Evolutionary conservation across 2,113 vertebrate species (phyloP).

Genomic region (Gambusia holbrooki): DNA sequence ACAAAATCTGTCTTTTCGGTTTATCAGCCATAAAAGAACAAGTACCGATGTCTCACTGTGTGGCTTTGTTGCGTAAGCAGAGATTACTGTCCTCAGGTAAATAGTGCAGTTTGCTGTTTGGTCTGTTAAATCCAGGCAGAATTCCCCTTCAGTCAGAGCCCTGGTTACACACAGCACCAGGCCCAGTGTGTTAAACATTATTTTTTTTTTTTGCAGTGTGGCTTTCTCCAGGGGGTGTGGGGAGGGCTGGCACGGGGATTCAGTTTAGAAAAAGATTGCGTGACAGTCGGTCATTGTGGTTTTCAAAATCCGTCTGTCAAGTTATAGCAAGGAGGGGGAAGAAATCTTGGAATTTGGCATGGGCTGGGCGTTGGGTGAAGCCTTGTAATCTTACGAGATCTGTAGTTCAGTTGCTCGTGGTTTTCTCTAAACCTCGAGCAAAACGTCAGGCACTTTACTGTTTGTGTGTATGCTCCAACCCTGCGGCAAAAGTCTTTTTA

Average conservation of each 20-base stretch:
- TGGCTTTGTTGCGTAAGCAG: conserved; percentile 59
- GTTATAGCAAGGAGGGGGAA: conserved; percentile 41
- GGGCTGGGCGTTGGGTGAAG: conserved; percentile 23
- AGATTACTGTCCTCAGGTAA: conserved; percentile 65
- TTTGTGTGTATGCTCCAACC: conserved; percentile 44
- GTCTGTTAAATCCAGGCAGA: conserved; percentile 41
- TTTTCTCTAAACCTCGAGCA: conserved; percentile 41
- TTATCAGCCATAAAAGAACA: not conserved
- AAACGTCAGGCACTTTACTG: conserved; percentile 47
- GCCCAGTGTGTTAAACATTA: conserved; percentile 40
- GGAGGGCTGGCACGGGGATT: conserved; percentile 38
- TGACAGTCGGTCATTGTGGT: conserved; percentile 65
- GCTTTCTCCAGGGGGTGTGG: conserved; percentile 28
- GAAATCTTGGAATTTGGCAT: conserved; percentile 57
- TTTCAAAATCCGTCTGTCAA: conserved; percentile 60
- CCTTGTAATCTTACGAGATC: conserved; percentile 58
- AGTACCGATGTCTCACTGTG: conserved; percentile 53
- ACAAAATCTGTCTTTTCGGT: not conserved
- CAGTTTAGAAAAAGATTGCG: conserved; percentile 60
- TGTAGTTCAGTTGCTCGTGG: conserved; percentile 51
- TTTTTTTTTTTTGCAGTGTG: conserved; percentile 44
- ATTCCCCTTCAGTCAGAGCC: conserved; percentile 40
- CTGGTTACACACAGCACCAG: conserved; percentile 31
- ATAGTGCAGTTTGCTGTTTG: conserved; percentile 38
- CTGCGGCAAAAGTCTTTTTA: conserved; percentile 53